Evolutionary conservation across 2,888 invertebrate species (phyloP).

Genomic region (Anaspis maculata): DNA sequence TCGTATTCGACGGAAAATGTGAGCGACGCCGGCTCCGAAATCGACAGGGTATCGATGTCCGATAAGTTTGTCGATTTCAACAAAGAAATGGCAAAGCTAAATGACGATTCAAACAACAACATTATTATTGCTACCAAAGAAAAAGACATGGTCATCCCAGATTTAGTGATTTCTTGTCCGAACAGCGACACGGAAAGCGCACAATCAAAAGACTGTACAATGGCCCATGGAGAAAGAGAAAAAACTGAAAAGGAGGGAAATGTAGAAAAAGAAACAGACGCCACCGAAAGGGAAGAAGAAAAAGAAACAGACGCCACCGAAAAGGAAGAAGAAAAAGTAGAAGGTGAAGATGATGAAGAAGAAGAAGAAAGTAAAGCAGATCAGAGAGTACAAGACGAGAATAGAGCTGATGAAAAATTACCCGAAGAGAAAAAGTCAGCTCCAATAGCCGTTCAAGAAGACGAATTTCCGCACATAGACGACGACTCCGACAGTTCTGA

Average conservation of each 20-base stretch:
- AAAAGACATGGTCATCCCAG: too few species aligned
- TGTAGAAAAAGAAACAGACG: background rate
- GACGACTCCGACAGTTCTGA: conserved; percentile 1
- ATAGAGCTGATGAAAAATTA: too few species aligned
- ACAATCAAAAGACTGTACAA: too few species aligned
- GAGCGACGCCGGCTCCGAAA: conserved; percentile 5
- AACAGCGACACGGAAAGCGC: background rate
- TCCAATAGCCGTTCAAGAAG: too few species aligned
- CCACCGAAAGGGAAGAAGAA: conserved; percentile 1
- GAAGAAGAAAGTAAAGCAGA: too few species aligned
- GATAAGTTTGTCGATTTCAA: conserved; percentile 18
- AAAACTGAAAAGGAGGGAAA: background rate
- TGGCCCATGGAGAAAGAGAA: conserved; percentile 1
- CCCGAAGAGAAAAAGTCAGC: too few species aligned
- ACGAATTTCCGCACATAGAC: too few species aligned
- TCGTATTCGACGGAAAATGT: conserved; percentile 16
- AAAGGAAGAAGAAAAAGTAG: conserved; percentile 2
- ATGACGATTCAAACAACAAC: conserved; percentile 10
- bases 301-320: background rate
- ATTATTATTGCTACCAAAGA: too few species aligned
- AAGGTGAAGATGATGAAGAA: conserved; percentile 1
- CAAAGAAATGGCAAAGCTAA: conserved; percentile 21
- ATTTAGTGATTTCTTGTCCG: conserved; percentile 12
- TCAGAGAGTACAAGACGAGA: too few species aligned
- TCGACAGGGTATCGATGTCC: conserved; percentile 12